phyloP scores from a whole-genome alignment of 2,797 vertebrate genomes.

The Smutsia gigantea region DNA sequence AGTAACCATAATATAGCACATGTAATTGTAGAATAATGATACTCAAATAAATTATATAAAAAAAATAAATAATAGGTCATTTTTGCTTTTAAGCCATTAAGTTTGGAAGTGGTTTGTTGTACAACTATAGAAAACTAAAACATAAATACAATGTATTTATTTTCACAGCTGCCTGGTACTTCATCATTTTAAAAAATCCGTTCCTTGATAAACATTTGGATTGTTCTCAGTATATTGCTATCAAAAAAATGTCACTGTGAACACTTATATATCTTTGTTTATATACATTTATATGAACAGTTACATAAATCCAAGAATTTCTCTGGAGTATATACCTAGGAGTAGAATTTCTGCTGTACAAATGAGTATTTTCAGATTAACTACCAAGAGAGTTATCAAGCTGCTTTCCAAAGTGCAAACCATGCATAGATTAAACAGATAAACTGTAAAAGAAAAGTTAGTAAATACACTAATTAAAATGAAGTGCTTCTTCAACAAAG shows the following conservation, averaged over 20 bases:
- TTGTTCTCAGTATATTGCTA: not conserved
- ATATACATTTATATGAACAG: not conserved
- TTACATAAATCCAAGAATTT: not conserved
- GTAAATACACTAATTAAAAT: not conserved
- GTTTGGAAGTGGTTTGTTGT: not conserved
- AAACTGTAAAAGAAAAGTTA: slow-evolving; percentile 9
- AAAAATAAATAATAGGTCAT: no score
- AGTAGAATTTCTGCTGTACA: slow-evolving; percentile 9
- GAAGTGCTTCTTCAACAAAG: not conserved
- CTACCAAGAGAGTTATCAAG: not conserved
- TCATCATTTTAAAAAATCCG: not conserved
- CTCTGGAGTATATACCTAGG: not conserved
- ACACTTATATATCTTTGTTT: not conserved
- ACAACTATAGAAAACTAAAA: not conserved
- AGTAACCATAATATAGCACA: no score
- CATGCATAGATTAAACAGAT: not conserved
- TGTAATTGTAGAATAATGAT: no score
- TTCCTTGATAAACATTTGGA: not conserved
- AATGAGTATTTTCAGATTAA: not conserved
- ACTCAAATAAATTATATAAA: no score
- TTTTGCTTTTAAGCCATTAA: not conserved
- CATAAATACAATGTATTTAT: not conserved
- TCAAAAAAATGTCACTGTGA: not conserved
- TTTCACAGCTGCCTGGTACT: not conserved
- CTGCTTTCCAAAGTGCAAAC: slow-evolving; percentile 3